Conservation (phyloP, 2,113 vertebrate species). For the Chauna torquata region DNA sequence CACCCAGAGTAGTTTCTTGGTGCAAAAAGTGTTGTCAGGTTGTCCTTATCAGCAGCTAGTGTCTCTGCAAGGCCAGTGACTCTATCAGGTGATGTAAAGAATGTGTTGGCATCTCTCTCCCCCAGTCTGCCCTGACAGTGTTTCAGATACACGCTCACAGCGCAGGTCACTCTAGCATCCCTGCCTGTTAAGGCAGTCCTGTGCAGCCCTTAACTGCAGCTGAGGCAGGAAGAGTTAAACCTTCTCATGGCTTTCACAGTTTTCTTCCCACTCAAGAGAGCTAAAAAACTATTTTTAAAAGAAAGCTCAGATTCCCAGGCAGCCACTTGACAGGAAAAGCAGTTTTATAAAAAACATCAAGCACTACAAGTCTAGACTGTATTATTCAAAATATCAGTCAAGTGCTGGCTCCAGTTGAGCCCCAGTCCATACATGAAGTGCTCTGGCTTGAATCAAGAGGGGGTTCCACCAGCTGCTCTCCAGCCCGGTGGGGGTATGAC, state of each 20-base stretch:
- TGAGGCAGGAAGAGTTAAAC: neutral
- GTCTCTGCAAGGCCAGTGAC: neutral
- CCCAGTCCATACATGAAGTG: neutral
- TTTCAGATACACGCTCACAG: neutral
- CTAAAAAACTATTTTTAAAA: conserved; percentile 19
- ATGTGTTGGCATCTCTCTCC: neutral
- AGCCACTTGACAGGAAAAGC: conserved; percentile 16
- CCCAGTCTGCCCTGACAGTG: neutral
- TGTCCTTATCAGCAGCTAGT: neutral
- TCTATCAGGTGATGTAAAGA: neutral
- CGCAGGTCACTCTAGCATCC: neutral
- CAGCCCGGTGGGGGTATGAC: neutral
- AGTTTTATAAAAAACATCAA: conserved; percentile 1
- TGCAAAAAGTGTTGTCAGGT: neutral
- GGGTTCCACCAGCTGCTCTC: neutral
- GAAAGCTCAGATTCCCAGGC: conserved; percentile 16
- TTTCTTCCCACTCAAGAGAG: neutral
- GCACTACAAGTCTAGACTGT: neutral
- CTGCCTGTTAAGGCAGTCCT: neutral
- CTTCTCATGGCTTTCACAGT: neutral
- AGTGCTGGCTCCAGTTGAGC: neutral
- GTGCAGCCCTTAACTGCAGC: neutral
- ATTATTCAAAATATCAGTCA: neutral
- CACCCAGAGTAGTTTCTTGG: neutral
- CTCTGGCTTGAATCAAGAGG: neutral